Evolutionary conservation across 2,113 vertebrate species (phyloP).

Genomic region (Centropus unirufus): DNA sequence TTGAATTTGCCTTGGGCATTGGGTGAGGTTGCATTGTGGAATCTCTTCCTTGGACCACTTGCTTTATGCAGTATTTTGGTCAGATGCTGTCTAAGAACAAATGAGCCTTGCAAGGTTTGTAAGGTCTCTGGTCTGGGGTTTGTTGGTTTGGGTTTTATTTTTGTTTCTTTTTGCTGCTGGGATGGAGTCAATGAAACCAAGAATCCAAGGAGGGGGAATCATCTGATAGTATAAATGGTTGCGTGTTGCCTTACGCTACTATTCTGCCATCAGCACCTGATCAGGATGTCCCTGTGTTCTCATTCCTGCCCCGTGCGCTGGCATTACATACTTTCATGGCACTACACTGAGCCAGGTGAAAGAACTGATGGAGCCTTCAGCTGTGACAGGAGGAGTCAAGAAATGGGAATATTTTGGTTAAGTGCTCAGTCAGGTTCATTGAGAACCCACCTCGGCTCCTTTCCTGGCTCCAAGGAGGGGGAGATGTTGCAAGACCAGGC

Average conservation of each 20-base stretch:
- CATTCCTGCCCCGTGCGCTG: accelerated
- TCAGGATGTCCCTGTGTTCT: accelerated
- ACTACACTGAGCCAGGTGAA: accelerated
- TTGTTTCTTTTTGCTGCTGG: background rate
- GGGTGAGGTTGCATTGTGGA: background rate
- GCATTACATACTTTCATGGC: accelerated
- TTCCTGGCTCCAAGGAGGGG: background rate
- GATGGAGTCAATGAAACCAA: background rate
- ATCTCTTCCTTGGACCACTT: background rate
- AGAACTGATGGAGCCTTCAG: background rate
- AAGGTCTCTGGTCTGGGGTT: background rate
- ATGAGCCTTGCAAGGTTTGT: background rate
- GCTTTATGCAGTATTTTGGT: background rate
- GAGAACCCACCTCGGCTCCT: background rate
- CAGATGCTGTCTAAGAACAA: background rate
- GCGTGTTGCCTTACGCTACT: accelerated
- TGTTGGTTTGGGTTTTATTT: background rate
- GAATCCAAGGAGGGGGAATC: too few species aligned
- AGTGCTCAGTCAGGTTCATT: background rate
- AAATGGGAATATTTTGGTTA: background rate
- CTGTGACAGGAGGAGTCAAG: background rate
- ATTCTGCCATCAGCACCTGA: background rate
- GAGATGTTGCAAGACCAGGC: too few species aligned
- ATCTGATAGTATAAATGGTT: background rate
- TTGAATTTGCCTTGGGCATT: background rate